Conservation (phyloP, 2,797 vertebrate species). For the Adrianichthys oophorus region DNA sequence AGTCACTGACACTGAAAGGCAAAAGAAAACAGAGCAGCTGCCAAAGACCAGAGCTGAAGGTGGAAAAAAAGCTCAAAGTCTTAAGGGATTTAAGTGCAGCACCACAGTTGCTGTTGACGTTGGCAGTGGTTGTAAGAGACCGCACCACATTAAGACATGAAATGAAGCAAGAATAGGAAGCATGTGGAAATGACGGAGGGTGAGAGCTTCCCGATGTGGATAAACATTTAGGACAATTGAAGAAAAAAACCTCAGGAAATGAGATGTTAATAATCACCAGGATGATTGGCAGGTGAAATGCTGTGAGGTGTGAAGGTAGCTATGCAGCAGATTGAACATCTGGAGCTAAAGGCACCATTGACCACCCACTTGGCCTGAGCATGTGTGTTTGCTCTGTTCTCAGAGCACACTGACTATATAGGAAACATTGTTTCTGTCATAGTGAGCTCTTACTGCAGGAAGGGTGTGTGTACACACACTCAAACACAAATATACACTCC, state of each 20-base stretch:
- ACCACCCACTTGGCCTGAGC: conserved; percentile 48
- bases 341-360: conserved; percentile 42
- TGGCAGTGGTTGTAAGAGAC: conserved; percentile 33
- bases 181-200: conserved; percentile 26
- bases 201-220: neutral
- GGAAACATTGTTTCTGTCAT: conserved; percentile 7
- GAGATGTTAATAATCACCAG: conserved; percentile 24
- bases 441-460: conserved; percentile 1
- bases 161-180: conserved; percentile 43
- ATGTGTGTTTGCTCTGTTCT: conserved; percentile 7
- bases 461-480: conserved; percentile 7
- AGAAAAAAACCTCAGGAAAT: conserved; percentile 46
- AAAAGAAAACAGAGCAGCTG: conserved; percentile 36
- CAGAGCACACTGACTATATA: neutral
- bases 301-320: conserved; percentile 20
- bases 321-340: conserved; percentile 43
- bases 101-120: conserved; percentile 24
- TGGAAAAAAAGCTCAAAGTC: neutral
- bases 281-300: conserved; percentile 52
- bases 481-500: conserved; percentile 6
- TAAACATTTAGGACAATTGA: conserved; percentile 1
- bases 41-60: conserved; percentile 23
- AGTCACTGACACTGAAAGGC: conserved; percentile 9
- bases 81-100: conserved; percentile 14
- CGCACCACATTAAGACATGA: conserved; percentile 23